phyloP scores from a whole-genome alignment of 2,797 vertebrate genomes.

The Xerus rutilus region DNA sequence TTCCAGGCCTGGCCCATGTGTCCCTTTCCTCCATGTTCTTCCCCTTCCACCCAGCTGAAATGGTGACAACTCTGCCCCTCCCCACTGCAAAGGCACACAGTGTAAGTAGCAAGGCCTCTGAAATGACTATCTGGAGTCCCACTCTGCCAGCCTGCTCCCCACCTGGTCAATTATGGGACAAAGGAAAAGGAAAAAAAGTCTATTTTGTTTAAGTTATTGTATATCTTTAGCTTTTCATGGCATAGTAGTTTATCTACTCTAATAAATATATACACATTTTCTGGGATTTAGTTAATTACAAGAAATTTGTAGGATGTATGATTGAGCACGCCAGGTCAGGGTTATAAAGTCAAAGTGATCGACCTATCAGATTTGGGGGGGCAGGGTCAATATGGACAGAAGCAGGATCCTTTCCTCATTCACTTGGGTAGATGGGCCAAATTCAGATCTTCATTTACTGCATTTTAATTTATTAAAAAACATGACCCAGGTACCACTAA shows the following conservation, averaged over 20 bases:
- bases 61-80: not conserved
- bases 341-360: constrained; percentile 15
- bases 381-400: not conserved
- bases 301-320: not conserved
- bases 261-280: not conserved
- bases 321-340: not conserved
- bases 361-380: not conserved
- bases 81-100: not conserved
- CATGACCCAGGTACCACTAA: not conserved
- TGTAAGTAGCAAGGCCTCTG: not conserved
- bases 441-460: not conserved
- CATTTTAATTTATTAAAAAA: not conserved
- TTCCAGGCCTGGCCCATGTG: not conserved
- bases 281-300: not conserved
- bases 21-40: not conserved
- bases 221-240: not conserved
- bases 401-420: not conserved
- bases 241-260: not conserved
- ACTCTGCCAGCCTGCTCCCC: not conserved
- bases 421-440: not conserved
- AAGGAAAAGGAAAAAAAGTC: not conserved
- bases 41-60: not conserved
- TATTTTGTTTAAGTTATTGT: not conserved
- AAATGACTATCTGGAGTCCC: not conserved
- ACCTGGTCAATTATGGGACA: not conserved